These are phyloP conservation scores for Oreortyx pictus DNA, from an alignment of 2,797 vertebrate species.

Conservation along the genomic window DNA sequence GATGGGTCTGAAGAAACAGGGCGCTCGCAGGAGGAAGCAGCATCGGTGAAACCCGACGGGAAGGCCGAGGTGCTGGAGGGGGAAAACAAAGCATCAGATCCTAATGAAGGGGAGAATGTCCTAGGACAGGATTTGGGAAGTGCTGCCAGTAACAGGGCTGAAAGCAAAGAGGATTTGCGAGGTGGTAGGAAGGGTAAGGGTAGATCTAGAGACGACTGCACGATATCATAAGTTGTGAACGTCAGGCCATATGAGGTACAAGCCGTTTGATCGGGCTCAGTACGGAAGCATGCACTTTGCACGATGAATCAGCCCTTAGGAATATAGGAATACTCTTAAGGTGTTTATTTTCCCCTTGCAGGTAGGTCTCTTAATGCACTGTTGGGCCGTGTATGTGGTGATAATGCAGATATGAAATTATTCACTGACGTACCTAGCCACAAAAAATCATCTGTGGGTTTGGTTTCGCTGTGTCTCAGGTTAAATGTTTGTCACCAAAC, in stretches of 20 bases:
- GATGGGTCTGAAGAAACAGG: background rate
- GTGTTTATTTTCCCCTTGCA: background rate
- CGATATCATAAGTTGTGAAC: conserved; percentile 80
- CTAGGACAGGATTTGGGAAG: background rate
- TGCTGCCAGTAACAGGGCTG: background rate
- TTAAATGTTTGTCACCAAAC: background rate
- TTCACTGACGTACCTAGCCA: background rate
- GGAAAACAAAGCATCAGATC: background rate
- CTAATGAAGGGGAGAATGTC: background rate
- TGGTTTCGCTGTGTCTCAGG: background rate
- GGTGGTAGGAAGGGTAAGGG: conserved; percentile 78
- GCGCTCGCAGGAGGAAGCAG: background rate
- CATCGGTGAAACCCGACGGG: background rate
- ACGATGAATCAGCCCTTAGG: background rate
- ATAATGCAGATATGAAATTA: background rate
- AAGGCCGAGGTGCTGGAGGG: background rate
- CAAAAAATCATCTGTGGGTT: background rate
- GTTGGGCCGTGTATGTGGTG: background rate
- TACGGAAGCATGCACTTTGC: conserved; percentile 8
- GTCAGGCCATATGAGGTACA: background rate
- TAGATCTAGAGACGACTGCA: conserved; percentile 90
- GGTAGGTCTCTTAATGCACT: background rate
- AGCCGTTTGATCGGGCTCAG: background rate
- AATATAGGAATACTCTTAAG: background rate
- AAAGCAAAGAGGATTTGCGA: conserved; percentile 63